Base-by-base conservation (phyloP, 2,113 vertebrate species). In the Eptatretus burgeri region DNA sequence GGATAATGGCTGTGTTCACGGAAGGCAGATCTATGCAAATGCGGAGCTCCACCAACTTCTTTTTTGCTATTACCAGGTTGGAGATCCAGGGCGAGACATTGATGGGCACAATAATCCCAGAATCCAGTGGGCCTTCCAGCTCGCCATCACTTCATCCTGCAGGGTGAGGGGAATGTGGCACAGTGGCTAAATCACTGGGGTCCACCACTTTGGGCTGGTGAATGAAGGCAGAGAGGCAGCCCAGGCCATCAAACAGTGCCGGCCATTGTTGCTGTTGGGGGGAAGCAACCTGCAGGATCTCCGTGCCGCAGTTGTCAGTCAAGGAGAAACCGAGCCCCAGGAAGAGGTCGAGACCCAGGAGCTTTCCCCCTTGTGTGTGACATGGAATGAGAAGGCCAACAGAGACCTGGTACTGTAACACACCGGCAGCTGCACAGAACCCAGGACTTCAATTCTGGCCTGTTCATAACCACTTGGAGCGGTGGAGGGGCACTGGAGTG, bases 241-340 rank as follows among this genome's bases (percentile, higher is more conserved):
- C 27, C 27, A 41, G 27, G 27, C 27, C 27, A 3, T 41, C 27
- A 41, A 41, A 41, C 27, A 41, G 27, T 41, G 27, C 27, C 27
- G 7, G 27, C 53, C 53, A 60, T 16, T n/a, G 16, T 19, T 1
- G 16, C 53, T n/a, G 19, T 9, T 19, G 19, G 10, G 16, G 5
- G 3, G 27, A 41, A 41, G 53, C 11, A 9, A 60, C 11, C 11
- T 60, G 53, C 16, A 19, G 18, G 62, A 63, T 63, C 14, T n/a
- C 18, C 49, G n/a, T 63, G 8, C 62, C 62, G 2, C 62, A 63
- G 62, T 63, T 63, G 49, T 63, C 62, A 63, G 62, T 63, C 62
- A 63, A 63, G 62, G 62, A 63, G 11, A 63, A 49, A 13, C 49
- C 14, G n/a, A 12, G 62, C 19, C 62, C 62, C 62, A 63, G 11